Evolutionary conservation across 2,113 vertebrate genomes (phyloP), one percentile per base, ranked within the genome.

Genomic region (Platysternon megacephalum): DNA sequence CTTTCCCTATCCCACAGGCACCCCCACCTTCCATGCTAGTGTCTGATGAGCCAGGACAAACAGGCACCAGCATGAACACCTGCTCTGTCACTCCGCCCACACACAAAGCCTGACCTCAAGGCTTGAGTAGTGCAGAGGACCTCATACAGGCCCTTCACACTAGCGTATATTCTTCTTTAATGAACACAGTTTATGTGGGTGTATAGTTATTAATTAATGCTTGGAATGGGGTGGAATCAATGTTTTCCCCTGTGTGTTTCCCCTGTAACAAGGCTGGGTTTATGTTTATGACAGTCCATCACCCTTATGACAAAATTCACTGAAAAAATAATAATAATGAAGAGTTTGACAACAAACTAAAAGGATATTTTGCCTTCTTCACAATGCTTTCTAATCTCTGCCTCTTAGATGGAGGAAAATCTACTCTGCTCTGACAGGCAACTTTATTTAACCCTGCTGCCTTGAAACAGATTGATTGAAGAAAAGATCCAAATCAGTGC

Each of bases 361-460:
- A 95, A 49, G 0, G 5, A 79, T 93, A 46, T 78, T 29, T 46
- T 46, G 2, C 74, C 74, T 14, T 90, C 24, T 91, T 29, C 52
- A 88, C 11, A 84, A 51, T 42, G 14, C 3, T 83, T 86, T 16
- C 8, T 83, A 84, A 48, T 53, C 53, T 85, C 89, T 52, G 81
- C 39, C 11, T 74, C 6, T 48, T 80, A 10, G 61, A 88, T 0
- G 0, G 13, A 55, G 11, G 10, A 68, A 95, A 95, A 88, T 29
- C 11, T 39, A 90, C 51, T 13, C 46, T 52, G 44, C 56, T 94
- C 22, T 11, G 76, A 35, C 5, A 35, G 19, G 68, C 19, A 82
- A 80, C 28, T 94, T 93, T 84, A 79, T 91, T 87, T 91, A 84
- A 93, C 35, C 16, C 51, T 82, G 86, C 35, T 28, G 35, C 65